phyloP scores from a whole-genome alignment of 2,113 vertebrate species.

The Eublepharis macularius region DNA sequence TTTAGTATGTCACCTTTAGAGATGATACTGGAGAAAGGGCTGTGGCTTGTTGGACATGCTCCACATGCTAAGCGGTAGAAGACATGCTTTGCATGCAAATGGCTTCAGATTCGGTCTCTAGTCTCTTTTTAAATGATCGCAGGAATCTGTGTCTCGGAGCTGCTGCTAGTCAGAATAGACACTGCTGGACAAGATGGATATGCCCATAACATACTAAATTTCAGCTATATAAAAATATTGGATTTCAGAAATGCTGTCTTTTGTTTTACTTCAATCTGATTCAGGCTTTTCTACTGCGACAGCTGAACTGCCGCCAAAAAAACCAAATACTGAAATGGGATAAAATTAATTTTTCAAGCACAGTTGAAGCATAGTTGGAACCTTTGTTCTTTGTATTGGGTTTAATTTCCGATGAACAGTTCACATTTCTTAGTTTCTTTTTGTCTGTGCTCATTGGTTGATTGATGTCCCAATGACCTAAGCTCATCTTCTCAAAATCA shows the following conservation, averaged over 20 bases:
- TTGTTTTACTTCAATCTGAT: constrained; percentile 2
- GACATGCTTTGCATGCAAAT: too few relatives aligned
- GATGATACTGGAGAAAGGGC: neutral
- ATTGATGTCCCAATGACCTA: neutral
- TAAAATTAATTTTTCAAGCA: constrained; percentile 50
- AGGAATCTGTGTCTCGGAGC: too few relatives aligned
- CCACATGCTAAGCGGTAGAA: too few relatives aligned
- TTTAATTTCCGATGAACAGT: constrained; percentile 56
- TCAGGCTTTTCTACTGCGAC: neutral
- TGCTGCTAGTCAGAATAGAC: too few relatives aligned
- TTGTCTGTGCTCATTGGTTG: constrained; percentile 49
- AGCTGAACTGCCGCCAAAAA: neutral
- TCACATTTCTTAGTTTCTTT: constrained; percentile 61
- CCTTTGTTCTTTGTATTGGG: constrained; percentile 66
- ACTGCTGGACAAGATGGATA: too few relatives aligned
- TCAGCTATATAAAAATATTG: constrained; percentile 14
- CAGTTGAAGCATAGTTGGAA: constrained; percentile 49
- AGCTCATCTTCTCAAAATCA: constrained; percentile 22
- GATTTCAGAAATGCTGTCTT: neutral
- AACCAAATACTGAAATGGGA: constrained; percentile 16
- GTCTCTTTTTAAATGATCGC: too few relatives aligned
- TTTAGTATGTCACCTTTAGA: constrained; percentile 8
- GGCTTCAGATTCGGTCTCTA: too few relatives aligned
- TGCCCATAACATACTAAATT: rapidly evolving
- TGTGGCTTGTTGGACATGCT: too few relatives aligned